These are phyloP conservation scores for Matsumyia berberina DNA, from an alignment of 2,888 invertebrate genomes.

Conservation along the genomic window DNA sequence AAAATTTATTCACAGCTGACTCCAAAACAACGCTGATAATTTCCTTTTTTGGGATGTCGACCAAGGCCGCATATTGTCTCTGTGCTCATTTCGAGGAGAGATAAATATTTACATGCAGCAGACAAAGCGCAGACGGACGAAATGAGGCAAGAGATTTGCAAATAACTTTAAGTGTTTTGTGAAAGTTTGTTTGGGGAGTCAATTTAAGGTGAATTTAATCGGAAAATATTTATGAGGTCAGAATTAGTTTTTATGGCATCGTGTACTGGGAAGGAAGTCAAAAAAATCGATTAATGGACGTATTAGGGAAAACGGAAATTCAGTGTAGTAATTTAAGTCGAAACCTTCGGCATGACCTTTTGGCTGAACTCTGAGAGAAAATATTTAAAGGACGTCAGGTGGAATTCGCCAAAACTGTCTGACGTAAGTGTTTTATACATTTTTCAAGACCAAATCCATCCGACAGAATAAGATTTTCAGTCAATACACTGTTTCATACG, in stretches of 20 bases:
- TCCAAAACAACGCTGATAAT: constrained; percentile 5
- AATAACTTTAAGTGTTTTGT: neutral
- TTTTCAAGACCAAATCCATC: too few relatives aligned
- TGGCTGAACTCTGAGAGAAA: too few relatives aligned
- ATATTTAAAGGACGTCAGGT: too few relatives aligned
- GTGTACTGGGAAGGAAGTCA: neutral
- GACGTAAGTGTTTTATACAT: too few relatives aligned
- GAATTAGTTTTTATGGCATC: neutral
- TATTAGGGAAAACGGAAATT: neutral
- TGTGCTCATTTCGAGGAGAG: constrained; percentile 56
- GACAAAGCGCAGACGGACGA: neutral
- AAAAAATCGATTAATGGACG: too few relatives aligned
- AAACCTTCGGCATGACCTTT: too few relatives aligned
- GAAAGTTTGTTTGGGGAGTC: constrained; percentile 1
- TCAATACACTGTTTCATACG: too few relatives aligned
- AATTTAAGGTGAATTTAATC: constrained; percentile 1
- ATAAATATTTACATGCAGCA: constrained; percentile 64
- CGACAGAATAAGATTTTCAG: too few relatives aligned
- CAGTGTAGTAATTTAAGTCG: neutral
- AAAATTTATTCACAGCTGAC: constrained; percentile 4
- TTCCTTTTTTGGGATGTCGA: constrained; percentile 36
- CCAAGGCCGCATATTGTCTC: constrained; percentile 26
- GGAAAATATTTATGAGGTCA: neutral
- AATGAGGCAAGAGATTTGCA: neutral
- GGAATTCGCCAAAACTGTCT: too few relatives aligned